Base-by-base conservation (phyloP, 2,113 vertebrate species). In the Cryptomyrus ogoouensis region DNA sequence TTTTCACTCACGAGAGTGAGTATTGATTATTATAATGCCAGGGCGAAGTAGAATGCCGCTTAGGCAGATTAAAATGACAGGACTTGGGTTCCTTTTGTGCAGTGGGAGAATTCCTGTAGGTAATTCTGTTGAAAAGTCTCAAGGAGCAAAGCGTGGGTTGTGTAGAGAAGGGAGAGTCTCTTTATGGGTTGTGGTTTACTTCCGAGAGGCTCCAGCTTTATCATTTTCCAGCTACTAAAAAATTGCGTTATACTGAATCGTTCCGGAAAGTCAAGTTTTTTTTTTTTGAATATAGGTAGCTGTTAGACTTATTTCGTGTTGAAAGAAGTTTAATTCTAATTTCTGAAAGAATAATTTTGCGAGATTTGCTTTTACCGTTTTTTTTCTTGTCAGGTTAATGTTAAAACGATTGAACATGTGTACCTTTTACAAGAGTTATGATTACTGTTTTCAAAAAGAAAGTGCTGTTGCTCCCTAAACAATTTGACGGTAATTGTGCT, bases 321-420 rank as follows among this genome's bases (percentile, higher is more conserved):
- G 24, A 27, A 87, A 53, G 10, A 56, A 39, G 50, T 53, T 87
- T 8, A 17, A 53, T 47, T 87, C 31, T 56, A 19, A 53, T 31
- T 52, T 27, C 12, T 17, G 47, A 35, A 50, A 53, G 44, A 52
- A 53, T 87, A 1, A 8, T 56, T 56, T 87, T 53, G 39, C 17
- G 9, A 87, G 49, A 56, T 35, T n/a, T 8, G 90, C 49, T 35
- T 35, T 66, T n/a, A 27, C 9, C 15, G 7, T 56, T 7, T 56
- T 58, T 1, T 42, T 50, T 88, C n/a, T 84, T 46, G 19, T 84
- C 80, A 84, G 39, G 66, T 27, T 90, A 88, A 56, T 74, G 91
- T 92, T 90, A 88, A 84, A 87, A 87, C 91, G 70, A 92, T 90
- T 92, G 88, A 88, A 83, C 88, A 90, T 92, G 47, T 66, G 62